Percentiles rank a stretch among this genome's conserved stretches.
phyloP scores from a whole-genome alignment of 2,888 invertebrate genomes.

The Morpho achilles region DNA sequence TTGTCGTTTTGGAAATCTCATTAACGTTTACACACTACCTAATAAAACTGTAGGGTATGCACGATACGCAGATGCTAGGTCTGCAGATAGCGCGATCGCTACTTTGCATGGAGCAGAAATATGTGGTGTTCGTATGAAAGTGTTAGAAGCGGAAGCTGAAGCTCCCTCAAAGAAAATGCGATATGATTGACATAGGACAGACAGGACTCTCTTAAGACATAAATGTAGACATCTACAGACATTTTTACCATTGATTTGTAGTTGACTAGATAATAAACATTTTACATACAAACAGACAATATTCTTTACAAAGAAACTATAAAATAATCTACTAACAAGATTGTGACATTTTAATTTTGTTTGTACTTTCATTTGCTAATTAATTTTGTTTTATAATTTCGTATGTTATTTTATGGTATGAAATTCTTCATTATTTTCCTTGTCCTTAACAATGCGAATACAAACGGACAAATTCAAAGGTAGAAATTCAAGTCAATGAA shows the following conservation, averaged over 20 bases:
- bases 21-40: constrained; percentile 92
- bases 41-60: constrained; percentile 96
- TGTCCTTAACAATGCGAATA: constrained; percentile 1
- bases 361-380: no score
- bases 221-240: constrained; percentile 27
- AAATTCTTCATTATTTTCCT: background rate
- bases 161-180: constrained; percentile 45
- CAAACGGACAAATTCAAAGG: background rate
- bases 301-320: constrained; percentile 16
- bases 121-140: constrained; percentile 91
- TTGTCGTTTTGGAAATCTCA: constrained; percentile 93
- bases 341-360: no score
- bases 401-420: constrained; percentile 8
- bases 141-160: constrained; percentile 88
- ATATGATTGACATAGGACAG: constrained; percentile 33
- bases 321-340: constrained; percentile 10
- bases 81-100: constrained; percentile 86
- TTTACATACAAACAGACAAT: constrained; percentile 21
- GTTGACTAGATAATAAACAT: constrained; percentile 16
- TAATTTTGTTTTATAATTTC: no score
- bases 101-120: constrained; percentile 91
- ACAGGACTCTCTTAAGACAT: constrained; percentile 25
- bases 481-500: constrained; percentile 14
- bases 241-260: constrained; percentile 13
- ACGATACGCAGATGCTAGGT: constrained; percentile 86